phyloP scores from a whole-genome alignment of 1,140 invertebrate species.

The Drosophila ohnishii region DNA sequence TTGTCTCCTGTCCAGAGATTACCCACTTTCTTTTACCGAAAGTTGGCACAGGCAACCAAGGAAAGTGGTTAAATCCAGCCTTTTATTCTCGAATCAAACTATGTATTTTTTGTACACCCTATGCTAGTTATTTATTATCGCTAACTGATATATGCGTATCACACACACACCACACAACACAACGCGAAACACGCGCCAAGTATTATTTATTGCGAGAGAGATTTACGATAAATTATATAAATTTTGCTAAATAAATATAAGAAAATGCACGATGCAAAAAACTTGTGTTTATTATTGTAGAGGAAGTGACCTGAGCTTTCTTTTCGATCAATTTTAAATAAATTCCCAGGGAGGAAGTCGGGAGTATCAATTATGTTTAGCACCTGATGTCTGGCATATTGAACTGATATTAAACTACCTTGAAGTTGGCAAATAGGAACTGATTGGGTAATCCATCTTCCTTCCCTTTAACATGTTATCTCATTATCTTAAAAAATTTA shows the following conservation, averaged over 20 bases:
- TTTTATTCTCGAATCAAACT: constrained; percentile 56
- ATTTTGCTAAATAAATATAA: constrained; percentile 53
- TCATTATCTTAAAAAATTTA: background rate
- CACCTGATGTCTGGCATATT: background rate
- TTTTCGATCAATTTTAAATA: background rate
- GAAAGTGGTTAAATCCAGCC: constrained; percentile 17
- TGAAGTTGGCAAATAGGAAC: background rate
- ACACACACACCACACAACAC: constrained; percentile 33
- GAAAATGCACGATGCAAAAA: constrained; percentile 55
- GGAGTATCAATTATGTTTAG: background rate
- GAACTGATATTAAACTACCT: background rate
- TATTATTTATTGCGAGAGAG: constrained; percentile 73
- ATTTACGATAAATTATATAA: constrained; percentile 46
- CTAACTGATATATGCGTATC: constrained; percentile 55
- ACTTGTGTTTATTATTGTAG: background rate
- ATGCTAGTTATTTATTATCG: constrained; percentile 71
- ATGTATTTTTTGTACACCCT: constrained; percentile 62
- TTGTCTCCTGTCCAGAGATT: constrained; percentile 7
- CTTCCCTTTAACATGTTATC: background rate
- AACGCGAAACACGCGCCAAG: constrained; percentile 59
- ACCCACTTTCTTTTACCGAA: constrained; percentile 9
- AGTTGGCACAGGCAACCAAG: constrained; percentile 1
- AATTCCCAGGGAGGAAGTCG: background rate
- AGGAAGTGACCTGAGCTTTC: background rate
- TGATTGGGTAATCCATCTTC: background rate